Base-by-base conservation (phyloP, 35 echinoderm and acorn worm genomes). In the Strongylocentrotus purpuratus region DNA sequence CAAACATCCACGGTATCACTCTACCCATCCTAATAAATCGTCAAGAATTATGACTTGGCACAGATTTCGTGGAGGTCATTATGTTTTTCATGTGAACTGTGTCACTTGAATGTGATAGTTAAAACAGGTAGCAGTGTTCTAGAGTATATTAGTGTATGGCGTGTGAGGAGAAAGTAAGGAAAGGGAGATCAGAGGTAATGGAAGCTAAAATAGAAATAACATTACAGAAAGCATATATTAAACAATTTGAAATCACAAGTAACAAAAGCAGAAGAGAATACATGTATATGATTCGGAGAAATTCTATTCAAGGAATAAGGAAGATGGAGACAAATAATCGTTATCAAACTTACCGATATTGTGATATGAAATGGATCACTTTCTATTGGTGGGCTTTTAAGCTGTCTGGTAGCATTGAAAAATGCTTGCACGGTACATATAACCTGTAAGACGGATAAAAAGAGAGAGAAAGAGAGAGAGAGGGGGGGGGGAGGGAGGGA, bases 351-450 rank as follows among this genome's bases (percentile, higher is more conserved):
- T 94, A 99, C 98, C 96, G 97, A 90, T 31, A 99, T 96, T 45
- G 88, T 94, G 4, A 96, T 95, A 48, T 98, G 92, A 61, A 98
- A 99, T 17, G 94, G 92, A 86, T 96, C 92, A 47, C 97, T 98
- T 33, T 97, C 96, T 28, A 99, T 95, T 33, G 96, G 94, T 33
- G 96, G 97, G 90, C 97, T 98, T 94, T 96, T 98, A 46, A 98
- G 61, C 61, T 98, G 93, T 91, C 96, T 95, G 31, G 97, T 97
- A 32, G 95, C 95, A 92, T 98, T 98, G 95, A 97, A 99, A 94
- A 97, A 99, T 7, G 98, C 94, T 87, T 98, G 97, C 7, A 99
- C 98, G 3, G 96, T 96, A 61, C 98, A 99, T 6, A 98, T 86
- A 11, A 99, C 94, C 98, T 99, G 28, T 10, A 31, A 60, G 47